These are phyloP conservation scores for Etheostoma nigrum DNA, from an alignment of 2,797 vertebrate species.

Conservation along the genomic window DNA sequence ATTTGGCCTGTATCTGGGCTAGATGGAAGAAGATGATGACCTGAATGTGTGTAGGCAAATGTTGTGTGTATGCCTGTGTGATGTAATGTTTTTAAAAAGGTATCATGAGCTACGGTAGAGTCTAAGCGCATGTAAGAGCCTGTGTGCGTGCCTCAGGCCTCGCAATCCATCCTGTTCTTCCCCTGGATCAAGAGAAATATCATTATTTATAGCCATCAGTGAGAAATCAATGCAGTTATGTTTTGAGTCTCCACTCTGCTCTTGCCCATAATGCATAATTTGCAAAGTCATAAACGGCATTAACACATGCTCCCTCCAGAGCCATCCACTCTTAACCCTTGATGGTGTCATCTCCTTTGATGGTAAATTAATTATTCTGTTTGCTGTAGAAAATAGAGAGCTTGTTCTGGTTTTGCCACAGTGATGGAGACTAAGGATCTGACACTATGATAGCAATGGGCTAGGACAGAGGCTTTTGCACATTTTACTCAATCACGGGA, in stretches of 20 bases:
- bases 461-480: constrained; percentile 28
- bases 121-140: constrained; percentile 52
- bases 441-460: constrained; percentile 13
- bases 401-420: neutral
- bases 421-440: constrained; percentile 6
- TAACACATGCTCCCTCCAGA: constrained; percentile 73
- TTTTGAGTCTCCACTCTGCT: constrained; percentile 84
- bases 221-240: constrained; percentile 87
- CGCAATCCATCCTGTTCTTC: constrained; percentile 74
- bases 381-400: constrained; percentile 43
- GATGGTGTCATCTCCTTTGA: constrained; percentile 54
- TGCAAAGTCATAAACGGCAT: constrained; percentile 79
- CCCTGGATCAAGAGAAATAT: constrained; percentile 87
- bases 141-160: constrained; percentile 70
- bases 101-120: constrained; percentile 48
- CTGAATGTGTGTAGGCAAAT: constrained; percentile 61
- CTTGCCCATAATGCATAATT: constrained; percentile 81
- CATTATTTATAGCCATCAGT: constrained; percentile 86
- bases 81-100: constrained; percentile 72
- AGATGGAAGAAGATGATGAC: constrained; percentile 52
- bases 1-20: constrained; percentile 47
- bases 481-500: neutral
- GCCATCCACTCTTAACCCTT: constrained; percentile 63
- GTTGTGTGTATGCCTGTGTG: constrained; percentile 39
- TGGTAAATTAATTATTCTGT: constrained; percentile 61